phyloP scores from a whole-genome alignment of 2,888 invertebrate genomes.

The Andrena praecox region DNA sequence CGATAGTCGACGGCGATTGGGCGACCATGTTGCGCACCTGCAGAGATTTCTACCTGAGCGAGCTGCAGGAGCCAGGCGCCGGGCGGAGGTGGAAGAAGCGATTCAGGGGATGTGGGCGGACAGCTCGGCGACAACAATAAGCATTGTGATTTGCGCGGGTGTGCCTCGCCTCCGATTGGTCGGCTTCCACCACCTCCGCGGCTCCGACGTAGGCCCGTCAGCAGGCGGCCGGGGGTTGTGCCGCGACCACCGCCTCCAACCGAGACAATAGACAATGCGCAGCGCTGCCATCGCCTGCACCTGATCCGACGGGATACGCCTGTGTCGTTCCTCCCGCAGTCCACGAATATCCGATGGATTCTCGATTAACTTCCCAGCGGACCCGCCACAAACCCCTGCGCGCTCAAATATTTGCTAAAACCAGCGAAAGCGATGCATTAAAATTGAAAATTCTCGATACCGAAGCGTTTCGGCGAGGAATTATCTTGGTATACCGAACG shows the following conservation, averaged over 20 bases:
- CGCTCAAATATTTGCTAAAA: conserved; percentile 8
- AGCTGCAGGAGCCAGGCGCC: conserved; percentile 44
- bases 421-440: conserved; percentile 4
- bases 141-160: conserved; percentile 85
- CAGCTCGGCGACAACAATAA: conserved; percentile 83
- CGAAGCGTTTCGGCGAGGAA: conserved; percentile 11
- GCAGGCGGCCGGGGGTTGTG: conserved; percentile 77
- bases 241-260: conserved; percentile 74
- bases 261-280: conserved; percentile 83
- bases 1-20: neutral
- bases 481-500: conserved; percentile 7
- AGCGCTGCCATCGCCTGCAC: conserved; percentile 47
- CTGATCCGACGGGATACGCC: conserved; percentile 42
- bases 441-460: conserved; percentile 17
- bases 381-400: neutral
- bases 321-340: neutral
- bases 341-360: conserved; percentile 5
- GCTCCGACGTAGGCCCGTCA: conserved; percentile 76
- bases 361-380: conserved; percentile 21
- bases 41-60: conserved; percentile 65
- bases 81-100: conserved; percentile 69
- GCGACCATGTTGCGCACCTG: conserved; percentile 48
- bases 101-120: conserved; percentile 81
- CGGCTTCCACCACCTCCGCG: conserved; percentile 76
- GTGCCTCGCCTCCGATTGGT: conserved; percentile 80